phyloP scores from a whole-genome alignment of 2,113 vertebrate genomes.

The Forbesichthys agassizii region DNA sequence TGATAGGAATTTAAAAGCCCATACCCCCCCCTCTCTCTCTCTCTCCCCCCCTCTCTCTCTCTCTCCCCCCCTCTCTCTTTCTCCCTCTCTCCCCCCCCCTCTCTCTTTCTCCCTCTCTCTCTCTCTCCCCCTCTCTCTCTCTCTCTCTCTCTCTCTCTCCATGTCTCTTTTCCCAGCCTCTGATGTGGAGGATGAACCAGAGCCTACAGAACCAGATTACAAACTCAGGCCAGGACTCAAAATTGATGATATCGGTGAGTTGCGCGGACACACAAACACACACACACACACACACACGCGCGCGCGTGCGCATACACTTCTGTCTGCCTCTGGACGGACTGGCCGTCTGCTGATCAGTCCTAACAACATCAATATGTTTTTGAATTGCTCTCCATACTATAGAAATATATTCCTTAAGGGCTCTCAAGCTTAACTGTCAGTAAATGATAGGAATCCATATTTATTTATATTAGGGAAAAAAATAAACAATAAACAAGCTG shows the following conservation, averaged over 20 bases:
- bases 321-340: constrained; percentile 12
- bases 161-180: constrained; percentile 74
- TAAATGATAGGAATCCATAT: background rate
- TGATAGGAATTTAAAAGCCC: too few species aligned
- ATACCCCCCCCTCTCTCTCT: too few species aligned
- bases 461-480: background rate
- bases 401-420: background rate
- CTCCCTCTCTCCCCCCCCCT: constrained; percentile 3
- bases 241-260: constrained; percentile 92
- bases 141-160: constrained; percentile 53
- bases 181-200: constrained; percentile 84
- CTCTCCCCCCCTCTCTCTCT: too few species aligned
- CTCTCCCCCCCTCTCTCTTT: too few species aligned
- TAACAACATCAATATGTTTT: constrained; percentile 50
- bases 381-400: background rate
- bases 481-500: background rate
- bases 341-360: constrained; percentile 41
- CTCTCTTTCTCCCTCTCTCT: background rate
- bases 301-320: too few species aligned
- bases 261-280: constrained; percentile 1
- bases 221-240: constrained; percentile 92
- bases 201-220: constrained; percentile 89
- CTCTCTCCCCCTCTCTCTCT: constrained; percentile 65
- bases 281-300: background rate
- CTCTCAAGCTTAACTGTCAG: constrained; percentile 22